These are phyloP conservation scores for Achroia grisella DNA, from an alignment of 1,140 invertebrate species.

Conservation along the genomic window DNA sequence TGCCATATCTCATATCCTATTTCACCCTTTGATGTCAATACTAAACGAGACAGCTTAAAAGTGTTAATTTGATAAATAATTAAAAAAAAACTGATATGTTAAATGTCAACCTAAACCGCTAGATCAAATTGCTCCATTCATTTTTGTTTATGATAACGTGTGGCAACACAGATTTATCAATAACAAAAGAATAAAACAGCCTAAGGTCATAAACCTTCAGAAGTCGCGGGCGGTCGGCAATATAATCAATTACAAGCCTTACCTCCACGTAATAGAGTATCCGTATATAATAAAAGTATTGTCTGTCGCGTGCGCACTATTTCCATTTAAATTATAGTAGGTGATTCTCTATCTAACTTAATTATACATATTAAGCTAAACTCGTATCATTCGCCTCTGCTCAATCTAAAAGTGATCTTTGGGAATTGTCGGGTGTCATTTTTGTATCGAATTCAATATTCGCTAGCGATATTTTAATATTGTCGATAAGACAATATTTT, in stretches of 20 bases:
- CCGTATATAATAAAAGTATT: slow-evolving; percentile 8
- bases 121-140: too few species aligned
- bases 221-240: slow-evolving; percentile 1
- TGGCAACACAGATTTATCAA: background rate
- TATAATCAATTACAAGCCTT: background rate
- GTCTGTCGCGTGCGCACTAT: slow-evolving; percentile 18
- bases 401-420: background rate
- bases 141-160: too few species aligned
- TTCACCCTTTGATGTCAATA: too few species aligned
- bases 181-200: background rate
- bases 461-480: background rate
- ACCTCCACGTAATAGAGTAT: slow-evolving; percentile 2
- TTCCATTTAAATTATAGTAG: slow-evolving; percentile 16
- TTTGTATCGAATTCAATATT: background rate
- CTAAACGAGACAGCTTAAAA: too few species aligned
- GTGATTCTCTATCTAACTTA: slow-evolving; percentile 19
- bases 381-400: slow-evolving; percentile 18
- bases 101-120: too few species aligned
- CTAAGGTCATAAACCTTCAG: slow-evolving; percentile 1
- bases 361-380: slow-evolving; percentile 25
- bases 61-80: too few species aligned
- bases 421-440: too few species aligned
- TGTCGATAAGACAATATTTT: background rate
- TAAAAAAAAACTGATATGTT: too few species aligned
- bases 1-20: too few species aligned